Evolutionary conservation across 1,140 invertebrate genomes (phyloP).

Genomic region (Panagrolaimus sp.): DNA sequence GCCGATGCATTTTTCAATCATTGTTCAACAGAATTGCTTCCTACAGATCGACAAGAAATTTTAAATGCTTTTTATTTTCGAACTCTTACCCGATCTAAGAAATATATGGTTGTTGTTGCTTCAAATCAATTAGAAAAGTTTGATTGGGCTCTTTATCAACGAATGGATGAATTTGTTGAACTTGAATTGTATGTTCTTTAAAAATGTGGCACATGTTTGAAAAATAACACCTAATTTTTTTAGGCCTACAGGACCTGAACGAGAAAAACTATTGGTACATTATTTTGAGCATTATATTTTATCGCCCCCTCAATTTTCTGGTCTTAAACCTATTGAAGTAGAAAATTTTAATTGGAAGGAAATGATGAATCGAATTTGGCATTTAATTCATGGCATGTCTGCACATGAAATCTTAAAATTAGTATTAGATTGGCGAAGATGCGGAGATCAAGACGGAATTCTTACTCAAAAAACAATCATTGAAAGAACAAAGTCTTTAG

Average conservation of each 20-base stretch:
- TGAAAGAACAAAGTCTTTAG: too few relatives aligned
- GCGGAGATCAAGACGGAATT: slow-evolving; percentile 85
- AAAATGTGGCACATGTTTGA: slow-evolving; percentile 1
- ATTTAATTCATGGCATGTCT: slow-evolving; percentile 80
- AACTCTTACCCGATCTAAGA: slow-evolving; percentile 87
- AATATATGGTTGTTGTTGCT: slow-evolving; percentile 92
- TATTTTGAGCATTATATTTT: slow-evolving; percentile 96
- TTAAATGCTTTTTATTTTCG: slow-evolving; percentile 94
- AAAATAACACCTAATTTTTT: neutral
- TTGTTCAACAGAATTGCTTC: slow-evolving; percentile 70
- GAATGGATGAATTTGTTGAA: slow-evolving; percentile 93
- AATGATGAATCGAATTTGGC: slow-evolving; percentile 78
- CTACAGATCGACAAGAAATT: slow-evolving; percentile 82
- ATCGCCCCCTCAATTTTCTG: slow-evolving; percentile 74
- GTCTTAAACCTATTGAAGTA: slow-evolving; percentile 75
- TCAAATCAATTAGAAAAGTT: slow-evolving; percentile 98
- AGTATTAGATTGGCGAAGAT: slow-evolving; percentile 82
- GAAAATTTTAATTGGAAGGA: slow-evolving; percentile 81
- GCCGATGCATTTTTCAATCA: slow-evolving; percentile 97
- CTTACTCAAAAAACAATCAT: slow-evolving; percentile 86
- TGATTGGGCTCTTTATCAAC: slow-evolving; percentile 95
- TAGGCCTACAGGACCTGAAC: slow-evolving; percentile 68
- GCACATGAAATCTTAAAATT: slow-evolving; percentile 93
- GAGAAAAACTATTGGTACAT: slow-evolving; percentile 81
- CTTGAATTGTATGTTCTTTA: slow-evolving; percentile 74